These are phyloP conservation scores for Drosophila basisetae DNA, from an alignment of 2,888 invertebrate genomes.

Conservation along the genomic window DNA sequence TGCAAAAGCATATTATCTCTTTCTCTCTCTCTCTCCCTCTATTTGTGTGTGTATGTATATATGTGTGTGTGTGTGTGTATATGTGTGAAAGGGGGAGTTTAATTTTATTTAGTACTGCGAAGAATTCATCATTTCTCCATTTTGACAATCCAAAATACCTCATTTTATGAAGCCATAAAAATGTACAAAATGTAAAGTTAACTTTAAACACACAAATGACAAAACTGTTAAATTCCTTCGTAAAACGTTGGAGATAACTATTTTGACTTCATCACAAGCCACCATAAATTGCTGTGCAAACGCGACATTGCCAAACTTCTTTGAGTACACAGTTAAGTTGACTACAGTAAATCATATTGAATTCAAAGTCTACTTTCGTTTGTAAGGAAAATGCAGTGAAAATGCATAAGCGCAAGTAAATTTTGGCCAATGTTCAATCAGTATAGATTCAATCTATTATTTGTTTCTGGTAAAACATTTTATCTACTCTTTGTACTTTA, in stretches of 20 bases:
- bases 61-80: neutral
- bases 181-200: neutral
- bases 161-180: neutral
- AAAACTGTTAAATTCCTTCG: neutral
- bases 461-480: neutral
- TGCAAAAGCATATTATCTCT: slow-evolving; percentile 31
- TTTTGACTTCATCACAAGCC: neutral
- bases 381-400: neutral
- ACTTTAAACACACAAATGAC: neutral
- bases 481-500: neutral
- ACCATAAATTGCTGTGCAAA: neutral
- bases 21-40: neutral
- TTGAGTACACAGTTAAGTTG: neutral
- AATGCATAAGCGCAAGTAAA: neutral
- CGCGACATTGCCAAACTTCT: neutral
- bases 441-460: neutral
- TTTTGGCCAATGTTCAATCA: neutral
- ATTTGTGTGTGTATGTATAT: neutral
- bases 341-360: neutral
- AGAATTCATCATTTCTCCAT: neutral
- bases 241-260: neutral
- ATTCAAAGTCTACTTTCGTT: neutral
- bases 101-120: slow-evolving; percentile 9
- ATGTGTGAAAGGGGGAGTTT: slow-evolving; percentile 4
- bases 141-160: neutral